Evolutionary conservation across 2,888 invertebrate species (phyloP).

Genomic region (Drosophila paranaensis): DNA sequence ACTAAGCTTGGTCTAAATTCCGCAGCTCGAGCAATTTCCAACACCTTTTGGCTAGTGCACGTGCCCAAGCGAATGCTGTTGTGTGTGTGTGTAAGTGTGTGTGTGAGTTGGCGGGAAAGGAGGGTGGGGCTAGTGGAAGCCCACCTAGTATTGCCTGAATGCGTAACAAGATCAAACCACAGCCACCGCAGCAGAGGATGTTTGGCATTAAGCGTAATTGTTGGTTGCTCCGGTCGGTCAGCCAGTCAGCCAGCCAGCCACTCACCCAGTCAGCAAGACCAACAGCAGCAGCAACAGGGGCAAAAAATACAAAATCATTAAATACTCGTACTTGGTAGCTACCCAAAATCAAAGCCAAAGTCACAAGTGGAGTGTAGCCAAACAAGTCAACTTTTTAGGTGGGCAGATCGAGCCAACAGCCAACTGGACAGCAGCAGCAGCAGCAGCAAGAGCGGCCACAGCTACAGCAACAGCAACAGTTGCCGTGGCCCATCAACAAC

Average conservation of each 20-base stretch:
- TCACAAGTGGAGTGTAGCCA: conserved; percentile 75
- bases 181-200: conserved; percentile 78
- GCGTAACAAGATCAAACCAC: conserved; percentile 81
- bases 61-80: conserved; percentile 37
- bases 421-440: conserved; percentile 37
- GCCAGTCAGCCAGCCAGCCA: conserved; percentile 37
- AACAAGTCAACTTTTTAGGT: conserved; percentile 74
- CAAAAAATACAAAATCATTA: conserved; percentile 70
- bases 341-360: conserved; percentile 75
- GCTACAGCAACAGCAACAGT: conserved; percentile 44
- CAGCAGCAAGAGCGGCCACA: conserved; percentile 14
- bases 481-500: conserved; percentile 63
- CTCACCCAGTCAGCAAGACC: conserved; percentile 36
- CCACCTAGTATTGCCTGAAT: conserved; percentile 60
- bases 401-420: conserved; percentile 57
- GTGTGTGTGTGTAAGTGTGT: conserved; percentile 12
- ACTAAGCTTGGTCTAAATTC: conserved; percentile 45
- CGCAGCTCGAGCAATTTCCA: conserved; percentile 47
- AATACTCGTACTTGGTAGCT: conserved; percentile 69
- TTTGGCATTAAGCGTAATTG: conserved; percentile 82
- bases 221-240: conserved; percentile 57
- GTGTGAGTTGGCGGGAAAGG: conserved; percentile 11
- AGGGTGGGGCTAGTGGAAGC: not conserved
- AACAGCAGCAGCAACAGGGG: conserved; percentile 20
- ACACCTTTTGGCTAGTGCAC: conserved; percentile 62